Conservation (phyloP, 2,113 vertebrate species). For the Naja naja region DNA sequence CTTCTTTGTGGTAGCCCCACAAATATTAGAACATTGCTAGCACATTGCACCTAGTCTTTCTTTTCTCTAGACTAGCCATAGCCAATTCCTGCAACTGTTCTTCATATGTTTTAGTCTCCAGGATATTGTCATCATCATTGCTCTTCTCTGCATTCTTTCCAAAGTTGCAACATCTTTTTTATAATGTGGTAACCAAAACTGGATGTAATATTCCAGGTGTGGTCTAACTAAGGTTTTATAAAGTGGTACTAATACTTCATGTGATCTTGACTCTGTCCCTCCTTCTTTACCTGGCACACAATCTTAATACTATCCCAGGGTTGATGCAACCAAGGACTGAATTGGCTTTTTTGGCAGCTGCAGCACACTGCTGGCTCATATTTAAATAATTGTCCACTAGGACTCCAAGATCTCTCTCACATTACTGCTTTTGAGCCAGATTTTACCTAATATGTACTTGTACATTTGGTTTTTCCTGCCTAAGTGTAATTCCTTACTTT, state of each 20-base stretch:
- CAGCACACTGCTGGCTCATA: background rate
- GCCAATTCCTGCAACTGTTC: background rate
- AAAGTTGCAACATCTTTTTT: background rate
- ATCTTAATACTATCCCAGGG: too few species aligned
- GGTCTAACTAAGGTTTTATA: background rate
- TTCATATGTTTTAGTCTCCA: background rate
- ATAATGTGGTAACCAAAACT: background rate
- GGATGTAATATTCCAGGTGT: background rate
- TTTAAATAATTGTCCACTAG: background rate
- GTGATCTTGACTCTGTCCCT: background rate
- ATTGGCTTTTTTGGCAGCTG: background rate
- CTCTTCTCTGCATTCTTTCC: background rate
- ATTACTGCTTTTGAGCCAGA: background rate
- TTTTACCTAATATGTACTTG: background rate
- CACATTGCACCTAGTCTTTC: background rate
- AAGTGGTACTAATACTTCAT: background rate
- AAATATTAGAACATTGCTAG: background rate
- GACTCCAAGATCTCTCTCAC: background rate
- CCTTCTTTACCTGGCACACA: background rate
- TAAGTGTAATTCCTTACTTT: background rate
- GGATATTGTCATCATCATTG: background rate
- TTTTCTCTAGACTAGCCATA: background rate
- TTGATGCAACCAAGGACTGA: background rate
- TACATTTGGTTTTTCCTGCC: background rate
- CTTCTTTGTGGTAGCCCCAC: background rate